Conservation (phyloP, 1,140 invertebrate species). For the Drosophila sechellia region DNA sequence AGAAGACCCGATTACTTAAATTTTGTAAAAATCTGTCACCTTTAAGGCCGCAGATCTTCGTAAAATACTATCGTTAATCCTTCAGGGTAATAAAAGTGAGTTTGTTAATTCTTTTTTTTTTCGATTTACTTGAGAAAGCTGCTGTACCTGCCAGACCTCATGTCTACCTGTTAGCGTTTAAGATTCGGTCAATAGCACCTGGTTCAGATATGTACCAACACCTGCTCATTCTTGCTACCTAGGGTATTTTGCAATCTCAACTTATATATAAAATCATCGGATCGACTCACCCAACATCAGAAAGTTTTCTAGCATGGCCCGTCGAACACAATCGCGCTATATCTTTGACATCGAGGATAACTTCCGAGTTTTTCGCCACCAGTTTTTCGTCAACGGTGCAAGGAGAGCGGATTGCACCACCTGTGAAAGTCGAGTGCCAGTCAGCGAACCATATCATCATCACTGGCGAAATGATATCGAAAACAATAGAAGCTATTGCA, state of each 20-base stretch:
- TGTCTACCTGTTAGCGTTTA: background rate
- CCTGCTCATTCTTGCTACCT: conserved; percentile 6
- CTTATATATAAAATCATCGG: conserved; percentile 3
- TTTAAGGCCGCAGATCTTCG: too few species aligned
- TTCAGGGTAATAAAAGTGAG: too few species aligned
- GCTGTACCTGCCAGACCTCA: too few species aligned
- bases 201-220: too few species aligned
- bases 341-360: conserved; percentile 44
- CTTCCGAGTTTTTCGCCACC: conserved; percentile 47
- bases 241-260: too few species aligned
- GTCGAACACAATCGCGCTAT: conserved; percentile 37
- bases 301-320: conserved; percentile 35
- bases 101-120: too few species aligned
- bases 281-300: background rate
- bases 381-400: conserved; percentile 32
- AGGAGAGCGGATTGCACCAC: conserved; percentile 34
- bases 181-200: background rate
- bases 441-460: conserved; percentile 50
- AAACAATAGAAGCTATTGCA: conserved; percentile 11
- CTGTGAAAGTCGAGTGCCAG: conserved; percentile 35
- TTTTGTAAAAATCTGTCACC: too few species aligned
- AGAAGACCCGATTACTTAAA: too few species aligned
- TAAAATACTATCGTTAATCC: too few species aligned
- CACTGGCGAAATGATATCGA: conserved; percentile 40
- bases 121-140: too few species aligned